These are phyloP conservation scores for Scaptomyza parva DNA, from an alignment of 2,888 invertebrate species.

Conservation along the genomic window DNA sequence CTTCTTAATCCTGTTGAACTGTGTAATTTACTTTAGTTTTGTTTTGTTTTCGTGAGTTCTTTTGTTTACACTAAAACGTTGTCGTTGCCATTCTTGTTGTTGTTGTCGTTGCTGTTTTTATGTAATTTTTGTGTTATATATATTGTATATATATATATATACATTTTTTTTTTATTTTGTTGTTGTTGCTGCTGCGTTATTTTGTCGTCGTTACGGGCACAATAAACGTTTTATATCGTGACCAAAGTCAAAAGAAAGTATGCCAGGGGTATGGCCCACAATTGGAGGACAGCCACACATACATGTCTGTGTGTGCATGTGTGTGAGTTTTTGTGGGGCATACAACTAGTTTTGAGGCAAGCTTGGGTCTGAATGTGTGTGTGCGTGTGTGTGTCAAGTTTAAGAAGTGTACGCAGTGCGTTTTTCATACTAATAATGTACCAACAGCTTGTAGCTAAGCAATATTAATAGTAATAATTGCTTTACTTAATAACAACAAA, in stretches of 20 bases:
- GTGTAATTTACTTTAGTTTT: conserved; percentile 71
- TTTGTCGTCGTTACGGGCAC: conserved; percentile 64
- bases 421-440: conserved; percentile 21
- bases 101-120: conserved; percentile 55
- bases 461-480: conserved; percentile 26
- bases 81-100: conserved; percentile 37
- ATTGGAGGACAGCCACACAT: conserved; percentile 38
- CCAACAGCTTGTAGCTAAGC: conserved; percentile 24
- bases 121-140: conserved; percentile 54
- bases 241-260: conserved; percentile 80
- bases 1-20: conserved; percentile 13
- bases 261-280: conserved; percentile 78
- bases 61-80: conserved; percentile 70
- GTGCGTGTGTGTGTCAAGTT: conserved; percentile 43
- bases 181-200: conserved; percentile 59
- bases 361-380: conserved; percentile 17
- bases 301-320: conserved; percentile 14
- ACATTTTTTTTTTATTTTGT: conserved; percentile 48
- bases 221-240: conserved; percentile 80
- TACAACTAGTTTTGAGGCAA: conserved; percentile 46
- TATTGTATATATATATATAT: conserved; percentile 1
- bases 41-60: conserved; percentile 54
- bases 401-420: conserved; percentile 45
- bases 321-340: conserved; percentile 33
- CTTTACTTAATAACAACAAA: conserved; percentile 4